These are phyloP conservation scores for Nephrotoma flavescens DNA, from an alignment of 2,888 invertebrate genomes.

Conservation along the genomic window DNA sequence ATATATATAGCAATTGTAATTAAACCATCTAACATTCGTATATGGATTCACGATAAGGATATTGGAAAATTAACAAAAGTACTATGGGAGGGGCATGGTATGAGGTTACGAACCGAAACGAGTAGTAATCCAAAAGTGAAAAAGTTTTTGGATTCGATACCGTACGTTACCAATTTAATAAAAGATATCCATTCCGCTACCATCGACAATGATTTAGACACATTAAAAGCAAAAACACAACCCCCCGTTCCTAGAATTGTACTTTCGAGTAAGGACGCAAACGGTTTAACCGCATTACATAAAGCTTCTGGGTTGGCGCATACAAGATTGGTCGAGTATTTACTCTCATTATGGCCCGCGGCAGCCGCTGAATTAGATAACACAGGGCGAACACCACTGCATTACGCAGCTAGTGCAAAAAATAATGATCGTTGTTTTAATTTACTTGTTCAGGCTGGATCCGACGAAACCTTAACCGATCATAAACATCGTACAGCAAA, in stretches of 20 bases:
- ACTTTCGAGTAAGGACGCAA: slow-evolving; percentile 58
- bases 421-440: slow-evolving; percentile 66
- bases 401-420: slow-evolving; percentile 70
- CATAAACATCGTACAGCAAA: slow-evolving; percentile 74
- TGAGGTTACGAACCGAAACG: slow-evolving; percentile 65
- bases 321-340: slow-evolving; percentile 56
- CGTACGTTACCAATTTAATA: slow-evolving; percentile 76
- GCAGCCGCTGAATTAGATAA: slow-evolving; percentile 56
- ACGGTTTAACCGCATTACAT: slow-evolving; percentile 75
- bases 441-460: slow-evolving; percentile 63
- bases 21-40: slow-evolving; percentile 77
- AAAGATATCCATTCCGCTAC: slow-evolving; percentile 67
- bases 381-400: slow-evolving; percentile 75
- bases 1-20: slow-evolving; percentile 50
- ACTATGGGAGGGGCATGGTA: slow-evolving; percentile 81
- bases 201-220: slow-evolving; percentile 59
- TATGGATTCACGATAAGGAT: slow-evolving; percentile 92
- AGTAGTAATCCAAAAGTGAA: slow-evolving; percentile 71
- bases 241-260: slow-evolving; percentile 57
- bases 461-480: slow-evolving; percentile 70
- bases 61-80: slow-evolving; percentile 73
- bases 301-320: slow-evolving; percentile 78
- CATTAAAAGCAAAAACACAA: slow-evolving; percentile 45
- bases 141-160: slow-evolving; percentile 83
- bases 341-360: slow-evolving; percentile 52